Base-by-base conservation (phyloP, 2,797 vertebrate genomes). In the Cetoscarus ocellatus region DNA sequence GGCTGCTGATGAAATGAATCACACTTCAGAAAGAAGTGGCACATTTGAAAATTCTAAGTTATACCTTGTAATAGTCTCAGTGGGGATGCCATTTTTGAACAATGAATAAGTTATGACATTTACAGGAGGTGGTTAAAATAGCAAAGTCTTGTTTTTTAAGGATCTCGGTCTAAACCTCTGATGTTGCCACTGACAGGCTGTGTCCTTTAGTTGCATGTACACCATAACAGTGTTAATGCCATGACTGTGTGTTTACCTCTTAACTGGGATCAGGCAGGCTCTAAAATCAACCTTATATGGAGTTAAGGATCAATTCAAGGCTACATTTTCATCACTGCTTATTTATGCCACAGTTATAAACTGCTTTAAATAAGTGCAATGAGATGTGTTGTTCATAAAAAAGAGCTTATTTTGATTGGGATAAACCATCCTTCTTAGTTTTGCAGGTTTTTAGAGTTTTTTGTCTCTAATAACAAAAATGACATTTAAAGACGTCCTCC, bases 41-140 rank as follows among this genome's bases (percentile, higher is more conserved):
- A 67, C 75, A 52, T 63, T 54, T 50, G 67, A 49, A 10, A 61
- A 61, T 69, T 70, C 52, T 56, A 13, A 39, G 43, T 61, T 75
- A 50, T 55, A 38, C 10, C 27, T 47, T 19, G 51, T 35, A 10
- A 14, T 13, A 10, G 15, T 67, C 15, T 45, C 27, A 39, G 42
- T 36, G 8, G 10, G 19, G 54, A 11, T 59, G 39, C 7, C 8
- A 8, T 70, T 54, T 62, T 35, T 40, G 5, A 11, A 38, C 12
- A 61, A 48, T 47, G 52, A 45, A 50, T 27, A 27, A 27, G 27
- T 27, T 27, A 27, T 27, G 27, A 27, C 27, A 4, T 56, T 38
- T 49, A 53, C 19, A 13, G 15, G 58, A 12, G 34, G n/a, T 18
- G 39, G 8, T n/a, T 57, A 48, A 55, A n/a, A 5, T 14, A 2